Base-by-base conservation (phyloP, 2,888 invertebrate species). In the Microctonus brassicae region DNA sequence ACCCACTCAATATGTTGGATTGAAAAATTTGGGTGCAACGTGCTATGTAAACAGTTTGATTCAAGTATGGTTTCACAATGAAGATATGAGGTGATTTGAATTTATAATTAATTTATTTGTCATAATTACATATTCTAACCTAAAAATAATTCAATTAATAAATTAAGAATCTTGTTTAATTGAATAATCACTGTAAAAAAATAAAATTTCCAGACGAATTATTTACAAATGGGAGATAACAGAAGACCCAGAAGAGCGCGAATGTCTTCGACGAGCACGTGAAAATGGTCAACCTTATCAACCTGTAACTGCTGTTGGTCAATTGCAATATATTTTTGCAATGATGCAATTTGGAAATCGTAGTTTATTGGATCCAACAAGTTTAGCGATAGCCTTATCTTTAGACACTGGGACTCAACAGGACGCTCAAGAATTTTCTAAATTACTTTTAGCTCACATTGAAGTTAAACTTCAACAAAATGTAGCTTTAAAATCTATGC, bases 371-470 rank as follows among this genome's bases (percentile, higher is more conserved):
- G 91, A 92, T 83, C 91, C 92, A 2, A 88, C 89, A 52, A 89
- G 89, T 70, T 89, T 92, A 73, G 90, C 92, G 2, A 87, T 89
- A 36, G 89, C 90, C 58, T 84, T 92, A 7, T 89, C 90, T 5
- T 83, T 92, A 63, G 90, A 92, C 80, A 89, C 90, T 22, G 88
- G 88, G 47, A 89, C 89, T 39, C 92, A 92, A 76, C 91, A 91
- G 87, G 92, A 92, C 87, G 91, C 91, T 36, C 91, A 92, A 84
- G 92, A 92, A 83, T 92, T 92, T 85, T 90, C 91, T 11, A 91
- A 91, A 82, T 86, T 92, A 29, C 90, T 92, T 76, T 88, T 91
- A 66, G 89, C 89, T 58, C 87, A 90, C 63, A 86, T 91, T 22
- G 91, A 91, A 83, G 89, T 89, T 62, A 88, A 89, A 70, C 79